Base-by-base conservation (phyloP, 2,888 invertebrate species). In the Ptychoptera contaminata region DNA sequence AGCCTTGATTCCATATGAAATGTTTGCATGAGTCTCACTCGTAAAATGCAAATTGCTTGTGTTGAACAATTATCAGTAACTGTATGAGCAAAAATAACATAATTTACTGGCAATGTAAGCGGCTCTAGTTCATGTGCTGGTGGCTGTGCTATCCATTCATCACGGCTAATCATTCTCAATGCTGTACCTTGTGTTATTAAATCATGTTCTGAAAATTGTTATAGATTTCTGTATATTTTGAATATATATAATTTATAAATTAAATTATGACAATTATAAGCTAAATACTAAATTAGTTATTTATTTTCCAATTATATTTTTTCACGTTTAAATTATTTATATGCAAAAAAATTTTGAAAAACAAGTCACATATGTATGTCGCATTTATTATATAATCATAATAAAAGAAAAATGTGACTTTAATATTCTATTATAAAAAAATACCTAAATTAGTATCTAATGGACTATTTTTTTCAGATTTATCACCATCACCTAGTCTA, bases 1-100 rank as follows among this genome's bases (percentile, higher is more conserved):
- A 67, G 59, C 45, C 60, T 63, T 15, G 72, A 71, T 52, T 81
- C 79, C 32, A 85, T 77, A 58, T 86, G 82, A 53, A 69, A 80
- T 16, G 67, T 71, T 60, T 83, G 83, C 40, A 79, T 74, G 23
- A 67, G 58, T 11, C 78, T 70, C 2, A 79, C 76, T 2, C 69
- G 68, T 8, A 72, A 67, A 2, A 73, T 69, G 49, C 79, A 79
- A 46, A 68, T 63, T 2, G 74, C 73, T 69, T 73, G 63, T 32
- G 65, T 67, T 10, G n/a, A 10, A n/a, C 40, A 40, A 15, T 5
- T n/a, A 7, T 15, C 32, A 7, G 40, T 16, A 15, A 32, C 32
- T 10, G 34, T 40, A 8, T 40, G 40, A 5, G 40, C 29, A 10
- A 40, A 30, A 14, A 40, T 30, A 12, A 40, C 11, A 15, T 8